Base-by-base conservation (phyloP, 2,797 vertebrate species). In the Heteromormyrus szaboi region DNA sequence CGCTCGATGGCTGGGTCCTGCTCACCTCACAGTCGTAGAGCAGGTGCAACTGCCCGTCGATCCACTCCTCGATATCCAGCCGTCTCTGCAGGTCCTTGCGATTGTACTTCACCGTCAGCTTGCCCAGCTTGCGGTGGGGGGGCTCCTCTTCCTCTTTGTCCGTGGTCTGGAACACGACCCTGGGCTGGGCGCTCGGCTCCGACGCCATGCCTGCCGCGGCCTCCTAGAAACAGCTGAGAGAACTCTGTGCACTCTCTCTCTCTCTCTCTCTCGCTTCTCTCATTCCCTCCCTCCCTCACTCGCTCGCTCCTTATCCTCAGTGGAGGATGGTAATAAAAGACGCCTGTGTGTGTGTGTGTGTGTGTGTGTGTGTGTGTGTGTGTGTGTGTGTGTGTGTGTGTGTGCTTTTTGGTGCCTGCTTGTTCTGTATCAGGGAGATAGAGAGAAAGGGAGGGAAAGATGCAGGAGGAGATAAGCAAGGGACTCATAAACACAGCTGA, bases 101-200 rank as follows among this genome's bases (percentile, higher is more conserved):
- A 94, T 99, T 97, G 91, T 99, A 99, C 92, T 99, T 99, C 86
- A 99, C 97, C 0, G 99, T 99, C 93, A 99, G 93, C 93, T 99
- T 98, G 90, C 97, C 97, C 92, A 97, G 94, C 94, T 97, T 98
- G 92, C 96, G 97, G 88, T 97, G 96, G 0, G 96, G 91, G 0
- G 96, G 95, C 92, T 97, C 96, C 90, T 96, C 96, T 90, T 96
- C 96, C 7, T 94, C 93, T 91, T 97, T 97, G 92, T 96, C 96
- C 25, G 93, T 89, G 0, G 94, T 93, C 94, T 97, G 96, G 92
- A 98, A 98, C 94, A 97, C 97, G 94, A 98, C 97, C 92, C 96
- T 95, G 91, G 97, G 95, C 95, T 97, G 95, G n/a, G 95, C 72
- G 85, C 95, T 95, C 37, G 97, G 94, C 88, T 97, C 94, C 90